phyloP scores from a whole-genome alignment of 37 sponge, comb jelly and placozoan genomes.

The Spongia lamella region DNA sequence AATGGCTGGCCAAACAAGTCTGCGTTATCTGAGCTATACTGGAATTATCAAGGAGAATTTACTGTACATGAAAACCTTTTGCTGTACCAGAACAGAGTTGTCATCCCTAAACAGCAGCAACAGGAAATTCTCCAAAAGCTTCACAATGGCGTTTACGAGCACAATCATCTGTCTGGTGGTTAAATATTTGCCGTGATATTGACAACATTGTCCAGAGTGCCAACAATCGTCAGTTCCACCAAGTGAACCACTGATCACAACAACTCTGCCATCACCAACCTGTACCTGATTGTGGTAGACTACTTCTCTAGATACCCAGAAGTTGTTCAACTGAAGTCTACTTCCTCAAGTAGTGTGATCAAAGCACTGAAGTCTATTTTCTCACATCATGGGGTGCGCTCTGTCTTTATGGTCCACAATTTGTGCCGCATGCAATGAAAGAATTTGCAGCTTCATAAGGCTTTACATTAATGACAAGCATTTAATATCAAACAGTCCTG shows the following conservation, averaged over 20 bases:
- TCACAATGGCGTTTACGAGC: neutral
- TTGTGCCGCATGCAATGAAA: no score
- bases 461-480: no score
- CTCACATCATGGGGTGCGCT: conserved; percentile 10
- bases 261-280: neutral
- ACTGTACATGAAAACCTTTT: neutral
- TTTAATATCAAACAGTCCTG: no score
- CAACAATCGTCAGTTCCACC: neutral
- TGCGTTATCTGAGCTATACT: conserved; percentile 3
- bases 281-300: conserved; percentile 19
- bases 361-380: conserved; percentile 21
- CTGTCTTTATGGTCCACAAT: conserved; percentile 23
- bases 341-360: conserved; percentile 11
- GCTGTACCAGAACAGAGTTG: neutral
- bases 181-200: neutral
- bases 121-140: neutral
- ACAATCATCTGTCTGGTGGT: no score
- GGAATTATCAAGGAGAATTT: neutral
- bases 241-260: conserved; percentile 11
- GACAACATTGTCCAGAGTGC: neutral
- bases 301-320: neutral
- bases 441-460: no score
- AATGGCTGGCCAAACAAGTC: conserved; percentile 13
- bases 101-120: neutral
- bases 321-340: conserved; percentile 16